Base-by-base conservation (phyloP, 2,113 vertebrate species). In the Chloropsis cyanopogon region DNA sequence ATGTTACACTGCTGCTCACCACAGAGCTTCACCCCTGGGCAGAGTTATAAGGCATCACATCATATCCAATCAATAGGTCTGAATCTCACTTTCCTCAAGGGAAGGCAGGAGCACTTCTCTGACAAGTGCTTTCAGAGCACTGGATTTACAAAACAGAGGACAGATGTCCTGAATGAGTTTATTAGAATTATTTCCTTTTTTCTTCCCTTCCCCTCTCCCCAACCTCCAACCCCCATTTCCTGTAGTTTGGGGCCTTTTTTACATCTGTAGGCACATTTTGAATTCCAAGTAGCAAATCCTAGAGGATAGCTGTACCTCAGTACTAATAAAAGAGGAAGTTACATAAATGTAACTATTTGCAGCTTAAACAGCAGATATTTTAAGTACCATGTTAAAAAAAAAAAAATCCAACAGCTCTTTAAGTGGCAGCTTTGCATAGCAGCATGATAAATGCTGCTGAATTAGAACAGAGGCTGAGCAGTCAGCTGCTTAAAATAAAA, bases 281-380 rank as follows among this genome's bases (percentile, higher is more conserved):
- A 66, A 95, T 95, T 93, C 75, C 52, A 96, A 77, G 90, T 77
- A 89, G 71, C 68, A 96, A 96, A 88, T 95, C 77, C 54, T 88
- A 60, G 44, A 77, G 82, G 77, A 82, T 90, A 88, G 87, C 75
- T 83, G 42, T 22, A 92, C 64, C 59, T 82, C 49, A 41, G 23
- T 60, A 88, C 84, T 80, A 97, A 85, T 82, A 70, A 92, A 91
- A 93, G 41, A 84, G 50, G 60, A 89, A 93, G 57, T 97, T 95
- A 69, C 14, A 41, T 91, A 97, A 96, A 90, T 91, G 44, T 4
- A 92, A 83, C 37, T 63, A 69, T 95, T 63, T 94, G 77, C 72
- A 91, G 33, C 47, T 94, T 57, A 56, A 97, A 95, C 85, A 86
- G n/a, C 37, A 42, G 37, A 7, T 72, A 28, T 80, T 95, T 96